A percentile compares a stretch with the other conserved stretches of the same genome.
phyloP scores from a whole-genome alignment of 1,140 invertebrate genomes.

The Spodoptera frugiperda region DNA sequence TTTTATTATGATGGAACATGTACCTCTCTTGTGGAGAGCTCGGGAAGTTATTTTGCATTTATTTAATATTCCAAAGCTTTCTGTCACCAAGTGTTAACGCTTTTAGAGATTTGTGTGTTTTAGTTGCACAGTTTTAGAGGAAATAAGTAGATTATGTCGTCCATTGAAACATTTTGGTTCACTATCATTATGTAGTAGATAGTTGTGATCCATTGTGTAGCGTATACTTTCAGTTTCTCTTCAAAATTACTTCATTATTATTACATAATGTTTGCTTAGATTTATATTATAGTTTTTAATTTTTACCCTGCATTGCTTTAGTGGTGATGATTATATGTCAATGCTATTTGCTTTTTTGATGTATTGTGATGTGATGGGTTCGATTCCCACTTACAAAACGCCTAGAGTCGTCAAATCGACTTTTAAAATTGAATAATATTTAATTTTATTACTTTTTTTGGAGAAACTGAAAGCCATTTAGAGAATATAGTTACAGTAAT shows the following conservation, averaged over 20 bases:
- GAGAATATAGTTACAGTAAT: slow-evolving; percentile 58
- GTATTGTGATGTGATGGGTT: too few species aligned
- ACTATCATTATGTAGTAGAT: neutral
- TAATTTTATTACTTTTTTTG: neutral
- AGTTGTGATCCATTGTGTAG: slow-evolving; percentile 6
- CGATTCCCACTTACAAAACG: too few species aligned
- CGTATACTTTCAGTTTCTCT: slow-evolving; percentile 44
- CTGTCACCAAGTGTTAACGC: slow-evolving; percentile 73
- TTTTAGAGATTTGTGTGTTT: slow-evolving; percentile 61
- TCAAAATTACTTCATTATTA: neutral
- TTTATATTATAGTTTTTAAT: too few species aligned
- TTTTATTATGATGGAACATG: slow-evolving; percentile 68
- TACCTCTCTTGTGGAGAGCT: slow-evolving; percentile 85
- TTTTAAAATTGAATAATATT: too few species aligned
- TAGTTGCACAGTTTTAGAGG: slow-evolving; percentile 53
- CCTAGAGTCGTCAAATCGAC: too few species aligned
- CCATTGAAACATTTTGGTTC: slow-evolving; percentile 25
- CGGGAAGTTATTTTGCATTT: slow-evolving; percentile 76
- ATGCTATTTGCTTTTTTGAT: too few species aligned
- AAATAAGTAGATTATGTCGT: slow-evolving; percentile 25
- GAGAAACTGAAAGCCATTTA: slow-evolving; percentile 45
- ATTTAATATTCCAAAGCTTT: slow-evolving; percentile 74
- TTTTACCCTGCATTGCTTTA: too few species aligned
- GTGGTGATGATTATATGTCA: too few species aligned
- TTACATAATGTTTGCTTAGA: neutral